A percentile compares a stretch with the other conserved stretches of the same genome.
Evolutionary conservation across 2,113 vertebrate species (phyloP).

Genomic region (Ceratotherium simum): DNA sequence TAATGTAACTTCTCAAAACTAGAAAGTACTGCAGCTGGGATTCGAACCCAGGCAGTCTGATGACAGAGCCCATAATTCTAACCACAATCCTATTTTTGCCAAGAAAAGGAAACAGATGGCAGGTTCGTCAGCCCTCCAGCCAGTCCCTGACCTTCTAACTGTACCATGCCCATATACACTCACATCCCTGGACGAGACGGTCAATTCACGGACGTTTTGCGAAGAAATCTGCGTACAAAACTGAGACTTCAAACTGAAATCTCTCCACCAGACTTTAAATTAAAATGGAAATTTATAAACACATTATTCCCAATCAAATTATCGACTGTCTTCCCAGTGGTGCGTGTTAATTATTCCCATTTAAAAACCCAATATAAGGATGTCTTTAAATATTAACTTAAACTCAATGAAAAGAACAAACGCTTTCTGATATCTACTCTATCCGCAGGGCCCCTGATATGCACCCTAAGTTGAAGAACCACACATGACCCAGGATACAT

Average conservation of each 20-base stretch:
- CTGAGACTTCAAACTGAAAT: not conserved
- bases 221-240: not conserved
- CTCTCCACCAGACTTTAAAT: not conserved
- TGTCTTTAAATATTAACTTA: not conserved
- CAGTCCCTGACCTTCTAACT: accelerated
- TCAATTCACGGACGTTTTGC: not conserved
- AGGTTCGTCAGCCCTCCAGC: not conserved
- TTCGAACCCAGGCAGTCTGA: not conserved
- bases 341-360: not conserved
- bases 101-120: not conserved
- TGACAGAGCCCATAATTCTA: not conserved
- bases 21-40: not conserved
- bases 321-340: not conserved
- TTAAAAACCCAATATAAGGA: not conserved
- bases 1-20: not conserved
- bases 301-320: not conserved
- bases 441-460: not conserved
- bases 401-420: slow-evolving; percentile 24
- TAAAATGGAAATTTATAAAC: not conserved
- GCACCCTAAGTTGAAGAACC: not conserved
- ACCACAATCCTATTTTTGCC: not conserved
- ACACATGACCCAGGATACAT: not conserved
- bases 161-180: accelerated
- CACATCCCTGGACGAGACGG: not conserved
- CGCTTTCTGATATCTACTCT: not conserved